Evolutionary conservation across 2,797 vertebrate species (phyloP).

Genomic region (Muscicapa striata): DNA sequence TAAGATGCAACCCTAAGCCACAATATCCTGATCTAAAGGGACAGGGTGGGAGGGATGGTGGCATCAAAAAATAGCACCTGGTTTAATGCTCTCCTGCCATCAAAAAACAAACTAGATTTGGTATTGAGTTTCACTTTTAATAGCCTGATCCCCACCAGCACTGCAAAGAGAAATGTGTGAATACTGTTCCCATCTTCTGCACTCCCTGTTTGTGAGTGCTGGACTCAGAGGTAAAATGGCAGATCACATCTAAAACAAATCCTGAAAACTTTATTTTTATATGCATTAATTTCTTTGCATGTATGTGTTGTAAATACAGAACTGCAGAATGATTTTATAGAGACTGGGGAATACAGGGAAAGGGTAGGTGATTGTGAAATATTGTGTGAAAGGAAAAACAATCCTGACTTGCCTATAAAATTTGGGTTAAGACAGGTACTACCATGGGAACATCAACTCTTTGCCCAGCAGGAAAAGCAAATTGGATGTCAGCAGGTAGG

Average conservation of each 20-base stretch:
- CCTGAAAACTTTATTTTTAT: not conserved
- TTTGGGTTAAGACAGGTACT: not conserved
- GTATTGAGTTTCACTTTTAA: not conserved
- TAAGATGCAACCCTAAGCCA: not conserved
- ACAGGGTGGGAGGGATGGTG: not conserved
- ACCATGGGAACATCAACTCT: not conserved
- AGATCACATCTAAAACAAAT: not conserved
- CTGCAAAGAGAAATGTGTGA: not conserved
- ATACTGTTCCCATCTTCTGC: not conserved
- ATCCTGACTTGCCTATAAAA: not conserved
- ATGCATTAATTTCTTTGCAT: not conserved
- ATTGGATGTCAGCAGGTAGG: not conserved
- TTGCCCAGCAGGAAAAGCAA: not conserved
- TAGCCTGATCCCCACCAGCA: not conserved
- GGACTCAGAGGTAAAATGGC: not conserved
- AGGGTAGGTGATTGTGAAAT: not conserved
- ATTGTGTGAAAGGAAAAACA: not conserved
- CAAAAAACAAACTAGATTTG: not conserved
- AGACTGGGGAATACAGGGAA: not conserved
- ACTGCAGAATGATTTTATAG: not conserved
- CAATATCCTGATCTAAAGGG: not conserved
- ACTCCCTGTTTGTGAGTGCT: not conserved
- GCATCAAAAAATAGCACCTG: not conserved
- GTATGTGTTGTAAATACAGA: not conserved
- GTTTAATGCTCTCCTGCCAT: not conserved